Conservation (phyloP, 2,113 vertebrate genomes). For the Crocuta crocuta region DNA sequence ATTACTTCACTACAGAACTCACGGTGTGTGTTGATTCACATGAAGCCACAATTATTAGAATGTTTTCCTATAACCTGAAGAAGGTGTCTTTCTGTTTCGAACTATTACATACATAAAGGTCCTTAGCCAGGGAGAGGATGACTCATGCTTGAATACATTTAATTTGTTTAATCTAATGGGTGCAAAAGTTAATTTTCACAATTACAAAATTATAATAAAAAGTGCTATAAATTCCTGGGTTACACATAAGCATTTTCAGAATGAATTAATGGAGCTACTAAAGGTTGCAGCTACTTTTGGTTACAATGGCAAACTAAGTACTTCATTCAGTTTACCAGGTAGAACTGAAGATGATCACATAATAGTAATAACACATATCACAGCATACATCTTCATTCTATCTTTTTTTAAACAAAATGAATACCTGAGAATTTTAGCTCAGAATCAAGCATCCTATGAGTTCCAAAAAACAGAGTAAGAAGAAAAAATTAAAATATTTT, state of each 20-base stretch:
- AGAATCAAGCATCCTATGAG: neutral
- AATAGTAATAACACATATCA: neutral
- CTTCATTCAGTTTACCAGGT: neutral
- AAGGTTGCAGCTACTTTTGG: neutral
- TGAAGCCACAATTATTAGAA: neutral
- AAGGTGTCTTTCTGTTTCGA: neutral
- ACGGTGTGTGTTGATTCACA: neutral
- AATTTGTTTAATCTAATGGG: neutral
- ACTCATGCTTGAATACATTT: neutral
- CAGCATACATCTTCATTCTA: neutral
- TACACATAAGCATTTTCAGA: neutral
- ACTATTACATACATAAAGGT: neutral
- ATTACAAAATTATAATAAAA: neutral
- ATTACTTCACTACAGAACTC: neutral
- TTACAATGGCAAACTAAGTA: neutral
- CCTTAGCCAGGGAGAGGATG: neutral
- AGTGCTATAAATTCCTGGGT: neutral
- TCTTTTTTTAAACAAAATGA: neutral
- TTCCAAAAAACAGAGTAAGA: neutral
- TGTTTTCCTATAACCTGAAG: neutral
- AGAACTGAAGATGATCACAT: neutral
- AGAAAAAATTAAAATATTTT: neutral
- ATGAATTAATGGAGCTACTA: neutral
- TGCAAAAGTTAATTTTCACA: neutral
- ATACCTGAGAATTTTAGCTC: neutral